phyloP scores from a whole-genome alignment of 2,113 vertebrate species.

The Equus quagga region DNA sequence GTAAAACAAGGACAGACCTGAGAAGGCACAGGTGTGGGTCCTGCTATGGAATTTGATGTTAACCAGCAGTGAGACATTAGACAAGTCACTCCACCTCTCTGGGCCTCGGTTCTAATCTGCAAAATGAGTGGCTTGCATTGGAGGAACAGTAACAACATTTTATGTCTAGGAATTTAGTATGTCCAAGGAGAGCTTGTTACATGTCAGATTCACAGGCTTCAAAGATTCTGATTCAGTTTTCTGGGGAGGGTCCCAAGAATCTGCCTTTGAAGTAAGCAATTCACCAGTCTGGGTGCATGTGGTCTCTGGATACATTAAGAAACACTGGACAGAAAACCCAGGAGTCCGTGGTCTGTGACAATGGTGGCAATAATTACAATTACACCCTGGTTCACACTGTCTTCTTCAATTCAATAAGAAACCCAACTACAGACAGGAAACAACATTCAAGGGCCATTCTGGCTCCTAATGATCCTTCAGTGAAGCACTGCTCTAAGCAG shows the following conservation, averaged over 20 bases:
- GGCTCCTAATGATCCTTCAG: background rate
- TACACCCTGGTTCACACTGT: background rate
- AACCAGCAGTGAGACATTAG: background rate
- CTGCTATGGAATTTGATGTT: background rate
- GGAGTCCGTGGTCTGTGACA: background rate
- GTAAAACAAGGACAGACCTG: background rate
- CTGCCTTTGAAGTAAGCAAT: background rate
- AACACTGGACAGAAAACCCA: background rate
- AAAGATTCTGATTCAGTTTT: background rate
- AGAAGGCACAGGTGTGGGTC: background rate
- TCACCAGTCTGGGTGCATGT: background rate
- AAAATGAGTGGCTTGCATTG: background rate
- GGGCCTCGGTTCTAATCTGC: background rate
- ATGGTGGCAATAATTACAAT: background rate
- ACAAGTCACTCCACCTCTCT: background rate
- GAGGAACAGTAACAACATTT: background rate
- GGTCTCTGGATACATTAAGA: background rate
- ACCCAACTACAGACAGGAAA: background rate
- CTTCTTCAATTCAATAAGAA: constrained; percentile 12
- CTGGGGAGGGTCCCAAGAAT: background rate
- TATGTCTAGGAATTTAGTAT: background rate
- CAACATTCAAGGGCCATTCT: background rate
- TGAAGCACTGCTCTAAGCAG: background rate
- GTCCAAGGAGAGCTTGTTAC: background rate
- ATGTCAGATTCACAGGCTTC: background rate